Percentiles rank a stretch among this genome's conserved stretches.
These are phyloP conservation scores for Acrobasis consociella DNA, from an alignment of 2,888 invertebrate species.

Conservation along the genomic window DNA sequence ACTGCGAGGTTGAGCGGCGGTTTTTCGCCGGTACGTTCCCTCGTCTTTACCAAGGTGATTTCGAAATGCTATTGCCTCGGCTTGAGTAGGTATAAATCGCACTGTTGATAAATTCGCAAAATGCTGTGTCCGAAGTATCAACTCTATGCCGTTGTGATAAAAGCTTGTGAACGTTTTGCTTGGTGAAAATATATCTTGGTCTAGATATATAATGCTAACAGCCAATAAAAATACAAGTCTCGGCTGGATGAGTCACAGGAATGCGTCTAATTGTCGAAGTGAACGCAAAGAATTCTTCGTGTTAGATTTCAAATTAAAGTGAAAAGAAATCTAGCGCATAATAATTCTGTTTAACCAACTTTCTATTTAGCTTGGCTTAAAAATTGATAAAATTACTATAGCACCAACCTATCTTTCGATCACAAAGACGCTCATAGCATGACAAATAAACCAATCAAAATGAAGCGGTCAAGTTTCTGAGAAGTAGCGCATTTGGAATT, in stretches of 20 bases:
- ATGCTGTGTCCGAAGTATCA: constrained; percentile 42
- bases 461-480: neutral
- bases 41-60: constrained; percentile 59
- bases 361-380: constrained; percentile 3
- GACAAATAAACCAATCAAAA: constrained; percentile 6
- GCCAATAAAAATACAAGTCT: constrained; percentile 73
- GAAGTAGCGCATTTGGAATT: neutral
- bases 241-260: constrained; percentile 75
- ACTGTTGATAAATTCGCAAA: constrained; percentile 35
- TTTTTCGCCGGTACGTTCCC: constrained; percentile 43
- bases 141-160: constrained; percentile 49
- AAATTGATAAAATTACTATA: constrained; percentile 1
- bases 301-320: constrained; percentile 69
- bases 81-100: constrained; percentile 42
- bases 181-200: constrained; percentile 55
- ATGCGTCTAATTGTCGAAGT: constrained; percentile 73
- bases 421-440: neutral
- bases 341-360: constrained; percentile 30
- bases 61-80: constrained; percentile 54
- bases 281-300: constrained; percentile 64
- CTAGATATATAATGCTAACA: constrained; percentile 66
- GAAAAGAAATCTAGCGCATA: constrained; percentile 53
- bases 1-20: constrained; percentile 38
- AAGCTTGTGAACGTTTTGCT: constrained; percentile 48
- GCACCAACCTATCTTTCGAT: neutral